These are phyloP conservation scores for Dolichomitus sp. DNA, from an alignment of 2,888 invertebrate species.

Conservation along the genomic window DNA sequence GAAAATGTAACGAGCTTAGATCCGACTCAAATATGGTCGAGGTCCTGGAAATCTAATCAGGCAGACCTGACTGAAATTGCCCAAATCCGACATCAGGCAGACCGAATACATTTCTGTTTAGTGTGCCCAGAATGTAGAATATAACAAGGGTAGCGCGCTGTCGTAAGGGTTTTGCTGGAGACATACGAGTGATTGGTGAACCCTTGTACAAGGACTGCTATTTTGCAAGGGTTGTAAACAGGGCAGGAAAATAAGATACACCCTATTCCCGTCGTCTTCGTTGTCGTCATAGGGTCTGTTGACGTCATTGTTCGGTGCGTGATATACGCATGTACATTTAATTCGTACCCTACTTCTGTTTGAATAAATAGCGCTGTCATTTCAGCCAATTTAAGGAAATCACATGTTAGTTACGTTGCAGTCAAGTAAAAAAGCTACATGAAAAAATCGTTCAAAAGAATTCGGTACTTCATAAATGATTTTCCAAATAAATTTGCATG, in stretches of 20 bases:
- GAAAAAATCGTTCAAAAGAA: no score
- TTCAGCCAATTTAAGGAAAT: no score
- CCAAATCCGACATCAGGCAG: no score
- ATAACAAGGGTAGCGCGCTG: neutral
- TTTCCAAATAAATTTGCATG: no score
- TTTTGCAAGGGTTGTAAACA: conserved; percentile 24
- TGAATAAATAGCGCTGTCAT: neutral
- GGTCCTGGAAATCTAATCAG: no score
- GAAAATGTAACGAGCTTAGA: no score
- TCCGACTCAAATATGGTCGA: no score
- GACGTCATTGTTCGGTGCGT: neutral
- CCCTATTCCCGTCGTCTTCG: neutral
- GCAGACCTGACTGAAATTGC: no score
- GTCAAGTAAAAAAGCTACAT: no score
- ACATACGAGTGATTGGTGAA: conserved; percentile 9
- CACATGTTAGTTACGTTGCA: no score
- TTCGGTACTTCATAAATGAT: no score
- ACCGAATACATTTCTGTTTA: no score
- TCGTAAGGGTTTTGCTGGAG: neutral
- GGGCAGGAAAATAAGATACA: conserved; percentile 25
- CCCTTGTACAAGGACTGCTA: conserved; percentile 14
- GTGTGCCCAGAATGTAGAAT: neutral
- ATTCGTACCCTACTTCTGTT: neutral
- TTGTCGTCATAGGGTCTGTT: neutral
- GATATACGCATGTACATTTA: conserved; percentile 6